phyloP scores from a whole-genome alignment of 2,888 invertebrate genomes.

The Callosobruchus maculatus region DNA sequence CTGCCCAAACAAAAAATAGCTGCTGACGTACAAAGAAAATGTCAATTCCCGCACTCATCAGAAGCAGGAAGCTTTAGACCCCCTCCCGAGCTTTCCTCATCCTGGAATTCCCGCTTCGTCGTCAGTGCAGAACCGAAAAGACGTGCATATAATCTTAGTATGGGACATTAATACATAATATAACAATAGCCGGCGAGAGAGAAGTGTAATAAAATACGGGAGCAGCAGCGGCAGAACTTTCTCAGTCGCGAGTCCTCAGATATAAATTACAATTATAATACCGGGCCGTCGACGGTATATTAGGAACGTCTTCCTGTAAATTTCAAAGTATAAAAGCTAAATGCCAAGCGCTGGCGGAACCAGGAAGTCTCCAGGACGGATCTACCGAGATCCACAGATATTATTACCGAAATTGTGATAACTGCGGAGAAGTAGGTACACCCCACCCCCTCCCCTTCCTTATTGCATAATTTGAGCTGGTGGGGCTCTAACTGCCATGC shows the following conservation, averaged over 20 bases:
- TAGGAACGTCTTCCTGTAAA: slow-evolving; percentile 31
- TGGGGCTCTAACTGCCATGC: too few relatives aligned
- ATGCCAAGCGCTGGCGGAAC: slow-evolving; percentile 21
- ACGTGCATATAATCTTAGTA: slow-evolving; percentile 9
- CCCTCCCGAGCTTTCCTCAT: background rate
- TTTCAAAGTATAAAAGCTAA: slow-evolving; percentile 29
- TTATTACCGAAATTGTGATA: slow-evolving; percentile 25
- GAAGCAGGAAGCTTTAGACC: background rate
- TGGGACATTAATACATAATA: slow-evolving; percentile 13
- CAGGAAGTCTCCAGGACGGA: slow-evolving; percentile 7
- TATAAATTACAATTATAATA: slow-evolving; percentile 37
- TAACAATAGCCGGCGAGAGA: slow-evolving; percentile 25
- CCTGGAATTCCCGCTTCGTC: background rate
- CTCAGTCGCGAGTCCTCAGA: slow-evolving; percentile 12
- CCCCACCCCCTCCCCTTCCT: background rate
- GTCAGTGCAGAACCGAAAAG: background rate
- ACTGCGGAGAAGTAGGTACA: slow-evolving; percentile 1
- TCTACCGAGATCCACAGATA: slow-evolving; percentile 13
- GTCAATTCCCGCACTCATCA: background rate
- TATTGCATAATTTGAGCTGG: too few relatives aligned
- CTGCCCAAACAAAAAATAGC: too few relatives aligned
- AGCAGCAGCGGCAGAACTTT: slow-evolving; percentile 19
- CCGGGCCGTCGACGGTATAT: slow-evolving; percentile 32
- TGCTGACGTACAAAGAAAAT: too few relatives aligned
- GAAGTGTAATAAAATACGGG: slow-evolving; percentile 30